Base-by-base conservation (phyloP, 2,888 invertebrate species). In the Metalampra italica region DNA sequence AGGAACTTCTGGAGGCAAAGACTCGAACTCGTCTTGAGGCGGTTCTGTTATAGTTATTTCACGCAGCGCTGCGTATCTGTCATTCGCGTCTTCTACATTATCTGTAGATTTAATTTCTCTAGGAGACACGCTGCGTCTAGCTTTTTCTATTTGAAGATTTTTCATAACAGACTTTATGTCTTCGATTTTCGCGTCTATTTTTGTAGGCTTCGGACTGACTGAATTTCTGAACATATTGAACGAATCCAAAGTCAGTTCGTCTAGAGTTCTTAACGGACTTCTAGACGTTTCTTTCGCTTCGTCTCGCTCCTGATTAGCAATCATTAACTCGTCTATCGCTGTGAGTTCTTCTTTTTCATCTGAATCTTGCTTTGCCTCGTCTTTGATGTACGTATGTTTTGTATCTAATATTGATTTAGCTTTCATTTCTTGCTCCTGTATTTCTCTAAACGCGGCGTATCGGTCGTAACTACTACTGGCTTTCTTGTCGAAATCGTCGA, bases 371-470 rank as follows among this genome's bases (percentile, higher is more conserved):
- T 82, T 87, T 0, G 71, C 62, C 51, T 75, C 79, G 8, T 74
- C 75, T 11, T 51, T 56, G 3, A 50, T 57, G 40, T 55, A 61
- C 3, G 54, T 60, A 7, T 81, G 82, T 0, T 70, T 56, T 0
- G 83, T 78, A 30, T 82, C 80, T 49, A 88, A 53, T 38, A 85
- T 74, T 0, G 86, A 78, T 55, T 81, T 83, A 0, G 81, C 68
- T 70, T 92, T 92, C 29, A 93, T 76, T 60, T 93, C 93, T 71
- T 94, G 95, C 64, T 95, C 93, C 59, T 96, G 94, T 59, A 96
- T 92, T 83, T 97, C 97, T 54, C 97, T 91, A 66, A 97, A 97
- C 0, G 95, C 97, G 0, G 97, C 97, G 74, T 97, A 97, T 60
- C 95, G 92, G 71, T 97, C 97, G 66, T 94, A 94, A 0, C 91